Percentiles rank a stretch among this genome's conserved stretches.
These are phyloP conservation scores for Camponotus floridanus DNA, from an alignment of 1,140 invertebrate species.

Conservation along the genomic window DNA sequence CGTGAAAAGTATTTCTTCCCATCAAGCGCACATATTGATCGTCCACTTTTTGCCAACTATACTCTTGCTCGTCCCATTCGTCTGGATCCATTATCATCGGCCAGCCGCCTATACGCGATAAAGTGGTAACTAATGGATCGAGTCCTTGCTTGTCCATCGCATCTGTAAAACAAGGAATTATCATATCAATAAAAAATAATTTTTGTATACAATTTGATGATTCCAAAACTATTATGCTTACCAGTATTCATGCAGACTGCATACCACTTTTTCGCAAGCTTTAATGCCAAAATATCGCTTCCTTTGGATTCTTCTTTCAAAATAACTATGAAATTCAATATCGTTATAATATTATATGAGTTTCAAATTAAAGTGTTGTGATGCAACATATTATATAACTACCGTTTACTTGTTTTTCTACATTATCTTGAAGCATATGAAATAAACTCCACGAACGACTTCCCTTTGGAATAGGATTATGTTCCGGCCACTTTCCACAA, in stretches of 20 bases:
- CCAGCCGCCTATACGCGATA: conserved; percentile 75
- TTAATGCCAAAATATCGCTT: conserved; percentile 64
- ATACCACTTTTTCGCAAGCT: conserved; percentile 72
- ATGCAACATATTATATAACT: not conserved
- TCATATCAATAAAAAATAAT: not conserved
- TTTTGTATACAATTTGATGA: not conserved
- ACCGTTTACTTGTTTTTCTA: conserved; percentile 33
- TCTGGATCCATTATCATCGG: conserved; percentile 72
- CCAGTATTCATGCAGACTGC: conserved; percentile 67
- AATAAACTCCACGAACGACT: conserved; percentile 28
- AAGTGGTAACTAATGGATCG: conserved; percentile 58
- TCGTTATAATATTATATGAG: not conserved
- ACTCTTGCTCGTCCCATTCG: conserved; percentile 67
- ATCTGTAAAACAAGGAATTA: conserved; percentile 49
- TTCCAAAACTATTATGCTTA: conserved; percentile 1
- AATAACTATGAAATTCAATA: conserved; percentile 53
- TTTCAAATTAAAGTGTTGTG: not conserved
- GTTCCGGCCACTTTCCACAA: conserved; percentile 57
- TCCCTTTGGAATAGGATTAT: conserved; percentile 34
- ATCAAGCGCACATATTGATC: conserved; percentile 68
- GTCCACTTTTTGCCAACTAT: conserved; percentile 75
- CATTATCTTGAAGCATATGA: not conserved
- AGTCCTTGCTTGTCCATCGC: conserved; percentile 54
- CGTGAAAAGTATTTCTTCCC: conserved; percentile 64
- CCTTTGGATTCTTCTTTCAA: conserved; percentile 35